phyloP scores from a whole-genome alignment of 2,113 vertebrate species.

The Salvelinus sp. region DNA sequence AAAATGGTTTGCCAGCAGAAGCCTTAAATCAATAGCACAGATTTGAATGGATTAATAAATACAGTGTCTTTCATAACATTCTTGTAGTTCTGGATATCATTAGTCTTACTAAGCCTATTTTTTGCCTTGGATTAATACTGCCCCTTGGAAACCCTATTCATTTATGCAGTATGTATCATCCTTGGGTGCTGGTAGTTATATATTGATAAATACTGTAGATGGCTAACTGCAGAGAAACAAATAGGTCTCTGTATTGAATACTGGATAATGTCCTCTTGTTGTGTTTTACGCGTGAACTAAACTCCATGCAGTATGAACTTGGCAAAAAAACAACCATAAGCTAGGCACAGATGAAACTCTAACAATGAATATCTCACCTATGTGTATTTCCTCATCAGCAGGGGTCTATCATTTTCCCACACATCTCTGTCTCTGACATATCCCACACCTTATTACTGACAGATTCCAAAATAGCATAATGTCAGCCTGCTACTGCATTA shows the following conservation, averaged over 20 bases:
- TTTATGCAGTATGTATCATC: constrained; percentile 18
- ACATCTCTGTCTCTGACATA: neutral
- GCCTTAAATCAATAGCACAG: constrained; percentile 57
- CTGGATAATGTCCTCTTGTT: constrained; percentile 40
- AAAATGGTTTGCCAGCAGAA: constrained; percentile 58
- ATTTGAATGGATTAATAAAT: constrained; percentile 62
- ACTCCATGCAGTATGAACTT: constrained; percentile 4
- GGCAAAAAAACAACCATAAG: neutral
- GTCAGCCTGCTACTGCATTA: constrained; percentile 2
- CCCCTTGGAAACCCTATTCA: constrained; percentile 34
- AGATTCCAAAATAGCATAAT: constrained; percentile 17
- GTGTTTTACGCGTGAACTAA: constrained; percentile 11
- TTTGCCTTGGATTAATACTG: constrained; percentile 25
- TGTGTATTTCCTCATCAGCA: no score
- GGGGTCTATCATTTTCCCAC: no score
- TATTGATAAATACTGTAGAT: constrained; percentile 28
- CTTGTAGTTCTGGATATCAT: constrained; percentile 36
- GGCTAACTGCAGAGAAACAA: constrained; percentile 13
- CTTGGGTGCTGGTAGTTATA: constrained; percentile 28
- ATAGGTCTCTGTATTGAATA: constrained; percentile 34
- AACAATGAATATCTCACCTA: no score
- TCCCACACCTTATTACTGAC: constrained; percentile 1
- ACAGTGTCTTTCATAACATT: constrained; percentile 47
- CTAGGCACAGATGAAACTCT: neutral
- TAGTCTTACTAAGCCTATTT: constrained; percentile 36